Conservation (phyloP, 2,797 vertebrate species). For the Furcifer pardalis region DNA sequence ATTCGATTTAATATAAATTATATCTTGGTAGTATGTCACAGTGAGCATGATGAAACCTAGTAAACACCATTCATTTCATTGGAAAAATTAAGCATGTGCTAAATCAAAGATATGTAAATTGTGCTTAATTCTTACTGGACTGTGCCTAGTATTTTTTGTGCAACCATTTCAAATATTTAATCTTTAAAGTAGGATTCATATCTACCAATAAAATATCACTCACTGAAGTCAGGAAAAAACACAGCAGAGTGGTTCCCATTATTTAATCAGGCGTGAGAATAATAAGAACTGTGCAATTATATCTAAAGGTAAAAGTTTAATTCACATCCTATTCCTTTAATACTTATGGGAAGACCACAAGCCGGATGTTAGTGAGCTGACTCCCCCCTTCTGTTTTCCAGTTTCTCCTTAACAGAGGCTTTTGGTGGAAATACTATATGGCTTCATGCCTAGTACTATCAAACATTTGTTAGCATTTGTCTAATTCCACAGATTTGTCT, state of each 20-base stretch:
- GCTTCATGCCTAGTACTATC: not conserved
- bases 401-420: not conserved
- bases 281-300: not conserved
- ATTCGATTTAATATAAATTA: constrained; percentile 2
- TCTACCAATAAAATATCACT: not conserved
- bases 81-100: not conserved
- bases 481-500: not conserved
- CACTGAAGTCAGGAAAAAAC: not conserved
- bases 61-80: not conserved
- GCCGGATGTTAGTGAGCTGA: not conserved
- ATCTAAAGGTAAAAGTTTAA: not conserved
- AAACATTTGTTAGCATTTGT: not conserved
- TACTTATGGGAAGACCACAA: not conserved
- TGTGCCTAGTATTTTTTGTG: not conserved
- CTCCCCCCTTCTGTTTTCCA: not conserved
- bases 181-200: not conserved
- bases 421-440: not conserved
- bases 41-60: not conserved
- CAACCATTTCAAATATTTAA: not conserved
- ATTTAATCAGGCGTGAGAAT: not conserved
- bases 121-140: not conserved
- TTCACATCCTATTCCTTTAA: not conserved
- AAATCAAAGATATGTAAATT: not conserved
- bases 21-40: not conserved
- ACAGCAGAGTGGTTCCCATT: not conserved